Base-by-base conservation (phyloP, 2,113 vertebrate genomes). In the Lycocorax pyrrhopterus region DNA sequence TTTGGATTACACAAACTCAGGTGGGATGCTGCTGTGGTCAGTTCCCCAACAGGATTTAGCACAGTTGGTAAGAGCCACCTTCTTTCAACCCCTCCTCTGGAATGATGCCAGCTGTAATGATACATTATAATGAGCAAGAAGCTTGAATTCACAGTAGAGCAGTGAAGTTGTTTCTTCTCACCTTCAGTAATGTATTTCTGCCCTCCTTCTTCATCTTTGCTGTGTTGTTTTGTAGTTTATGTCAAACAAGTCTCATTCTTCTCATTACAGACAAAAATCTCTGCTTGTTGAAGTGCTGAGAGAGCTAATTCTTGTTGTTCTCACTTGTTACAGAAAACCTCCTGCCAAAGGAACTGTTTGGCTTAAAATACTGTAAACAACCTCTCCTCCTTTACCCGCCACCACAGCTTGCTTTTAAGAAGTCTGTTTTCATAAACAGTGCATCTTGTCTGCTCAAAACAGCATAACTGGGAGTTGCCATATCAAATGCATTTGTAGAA, bases 191-290 rank as follows among this genome's bases (percentile, higher is more conserved):
- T 72, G 58, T 81, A 89, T 92, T 94, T 96, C 92, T 93, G 92
- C 86, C 94, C 89, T 96, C 73, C 56, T 77, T 23, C 84, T 92
- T 94, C 56, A 69, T 96, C 83, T 75, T 90, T 62, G 49, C 74
- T 69, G 37, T 25, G 85, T 66, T 91, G 71, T 90, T 94, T 74
- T 93, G 83, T 56, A 89, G 68, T 81, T 96, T 92, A 8, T 82
- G 80, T 94, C 94, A 96, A 95, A 55, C 84, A 79, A 96, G 81
- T 23, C 81, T 94, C 86, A 87, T 92, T 93, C 93, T 96, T 89
- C 94, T 95, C 84, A 87, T 95, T 94, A 96, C 64, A 96, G 90
- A 89, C 49, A 94, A 91, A 91, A 95, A 84, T 78, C 91, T 85
- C 85, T 58, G 80, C 94, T 78, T 5, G 37, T 64, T 41, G n/a